Conservation (phyloP, 1,140 invertebrate genomes). For the Drosophila bocki region DNA sequence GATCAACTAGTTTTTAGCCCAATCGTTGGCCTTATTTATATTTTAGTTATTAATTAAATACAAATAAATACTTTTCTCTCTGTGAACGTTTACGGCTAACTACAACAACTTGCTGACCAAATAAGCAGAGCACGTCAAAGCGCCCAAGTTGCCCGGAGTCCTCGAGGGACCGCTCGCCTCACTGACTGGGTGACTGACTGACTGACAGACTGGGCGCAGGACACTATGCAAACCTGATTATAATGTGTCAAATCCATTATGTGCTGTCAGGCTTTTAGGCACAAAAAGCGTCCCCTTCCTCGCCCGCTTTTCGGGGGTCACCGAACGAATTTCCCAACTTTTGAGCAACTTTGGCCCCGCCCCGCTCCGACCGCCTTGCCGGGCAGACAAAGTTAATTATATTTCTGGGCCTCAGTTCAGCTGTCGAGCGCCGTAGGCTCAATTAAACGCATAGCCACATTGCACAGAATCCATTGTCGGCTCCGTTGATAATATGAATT, state of each 20-base stretch:
- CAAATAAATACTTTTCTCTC: background rate
- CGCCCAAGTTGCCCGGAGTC: constrained; percentile 45
- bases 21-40: background rate
- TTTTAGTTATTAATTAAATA: background rate
- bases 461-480: constrained; percentile 31
- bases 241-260: constrained; percentile 85
- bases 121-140: constrained; percentile 68
- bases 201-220: constrained; percentile 39
- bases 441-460: constrained; percentile 62
- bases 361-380: background rate
- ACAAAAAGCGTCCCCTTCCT: constrained; percentile 28
- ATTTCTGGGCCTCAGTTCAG: constrained; percentile 57
- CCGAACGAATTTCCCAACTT: constrained; percentile 52
- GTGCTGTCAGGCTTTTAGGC: constrained; percentile 75
- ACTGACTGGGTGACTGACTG: constrained; percentile 26
- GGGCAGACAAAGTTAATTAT: constrained; percentile 71
- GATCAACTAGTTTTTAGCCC: background rate
- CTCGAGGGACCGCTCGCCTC: constrained; percentile 29
- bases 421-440: constrained; percentile 44
- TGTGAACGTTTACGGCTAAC: constrained; percentile 16
- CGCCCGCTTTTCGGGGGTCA: constrained; percentile 32
- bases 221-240: constrained; percentile 80
- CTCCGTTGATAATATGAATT: background rate
- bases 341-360: constrained; percentile 48
- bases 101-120: constrained; percentile 58